Evolutionary conservation across 92 coral and sea anemone genomes (phyloP).

Genomic region (Porites rus): DNA sequence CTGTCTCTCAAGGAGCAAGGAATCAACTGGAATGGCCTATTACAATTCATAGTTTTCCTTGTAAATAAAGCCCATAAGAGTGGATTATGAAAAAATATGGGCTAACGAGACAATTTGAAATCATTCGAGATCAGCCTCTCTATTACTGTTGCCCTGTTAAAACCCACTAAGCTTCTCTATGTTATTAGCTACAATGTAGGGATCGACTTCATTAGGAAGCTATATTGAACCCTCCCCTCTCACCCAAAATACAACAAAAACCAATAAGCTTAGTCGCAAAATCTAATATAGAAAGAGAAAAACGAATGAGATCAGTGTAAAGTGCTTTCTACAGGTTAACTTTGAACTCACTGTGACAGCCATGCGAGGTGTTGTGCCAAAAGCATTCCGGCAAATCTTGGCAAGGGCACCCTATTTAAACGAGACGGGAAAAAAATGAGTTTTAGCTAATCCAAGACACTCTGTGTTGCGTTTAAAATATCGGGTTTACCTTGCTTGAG

Average conservation of each 20-base stretch:
- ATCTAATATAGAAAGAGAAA: not conserved
- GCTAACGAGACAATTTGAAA: not conserved
- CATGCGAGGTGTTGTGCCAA: conserved; percentile 65
- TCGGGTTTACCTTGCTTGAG: conserved; percentile 51
- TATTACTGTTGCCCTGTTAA: too few relatives aligned
- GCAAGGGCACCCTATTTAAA: conserved; percentile 54
- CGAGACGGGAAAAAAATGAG: conserved; percentile 10
- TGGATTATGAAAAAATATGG: too few relatives aligned
- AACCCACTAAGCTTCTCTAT: too few relatives aligned
- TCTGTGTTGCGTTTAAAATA: not conserved
- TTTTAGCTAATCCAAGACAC: not conserved
- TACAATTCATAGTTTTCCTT: too few relatives aligned
- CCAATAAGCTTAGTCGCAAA: not conserved
- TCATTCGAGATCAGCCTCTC: not conserved
- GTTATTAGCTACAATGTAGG: too few relatives aligned
- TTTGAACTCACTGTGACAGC: conserved; percentile 65
- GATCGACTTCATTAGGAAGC: too few relatives aligned
- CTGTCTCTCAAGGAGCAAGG: too few relatives aligned
- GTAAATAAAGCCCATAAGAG: too few relatives aligned
- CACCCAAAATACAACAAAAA: too few relatives aligned
- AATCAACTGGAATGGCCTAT: too few relatives aligned
- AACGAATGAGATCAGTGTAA: not conserved
- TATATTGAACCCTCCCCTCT: too few relatives aligned
- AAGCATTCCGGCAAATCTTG: conserved; percentile 51
- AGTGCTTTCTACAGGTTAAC: not conserved